Evolutionary conservation across 2,888 invertebrate species (phyloP), one percentile per base, ranked within the genome.

Genomic region (Trypoxylon attenuatum): DNA sequence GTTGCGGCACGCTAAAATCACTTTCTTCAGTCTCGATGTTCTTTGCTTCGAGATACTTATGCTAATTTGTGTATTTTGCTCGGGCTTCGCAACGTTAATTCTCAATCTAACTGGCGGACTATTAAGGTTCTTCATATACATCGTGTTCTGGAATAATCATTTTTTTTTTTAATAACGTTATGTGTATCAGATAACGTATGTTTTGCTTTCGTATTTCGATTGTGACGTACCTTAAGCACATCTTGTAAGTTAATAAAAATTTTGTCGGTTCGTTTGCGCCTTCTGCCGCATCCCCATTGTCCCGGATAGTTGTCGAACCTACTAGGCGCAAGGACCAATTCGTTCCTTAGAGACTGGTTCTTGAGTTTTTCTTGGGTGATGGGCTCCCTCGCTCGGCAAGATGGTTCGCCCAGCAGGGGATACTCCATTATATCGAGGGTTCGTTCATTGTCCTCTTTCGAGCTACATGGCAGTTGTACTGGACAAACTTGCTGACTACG

Each of bases 211-310:
- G n/a, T n/a, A n/a, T n/a, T n/a, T n/a, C n/a, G 1, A 23, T 5
- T 0, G 1, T 33, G n/a, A 58, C 10, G 25, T 45, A 79, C 80
- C 69, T 74, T 62, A 22, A 78, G 63, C 8, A 56, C 61, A 38
- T 71, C 68, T 10, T 67, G 64, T 10, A 79, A 50, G 64, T 80
- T 64, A 15, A 80, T 68, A 13, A 62, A 59, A 22, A 79, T 71
- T 16, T 43, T 69, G 1, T 64, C 60, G 0, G 53, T 22, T 33
- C 60, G 64, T 2, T n/a, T 59, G 1, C 27, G 54, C 2, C 25
- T 47, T 13, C 25, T 42, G 0, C 25, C 10, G 2, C 18, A 13
- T 6, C 29, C 59, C 4, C 47, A 45, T 0, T 1, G 41, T 3
- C 23, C 55, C 5, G 55, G 16, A 25, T 55, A 51, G 3, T 23